These are phyloP conservation scores for Copsychus sechellarum DNA, from an alignment of 2,113 vertebrate species.

Conservation along the genomic window DNA sequence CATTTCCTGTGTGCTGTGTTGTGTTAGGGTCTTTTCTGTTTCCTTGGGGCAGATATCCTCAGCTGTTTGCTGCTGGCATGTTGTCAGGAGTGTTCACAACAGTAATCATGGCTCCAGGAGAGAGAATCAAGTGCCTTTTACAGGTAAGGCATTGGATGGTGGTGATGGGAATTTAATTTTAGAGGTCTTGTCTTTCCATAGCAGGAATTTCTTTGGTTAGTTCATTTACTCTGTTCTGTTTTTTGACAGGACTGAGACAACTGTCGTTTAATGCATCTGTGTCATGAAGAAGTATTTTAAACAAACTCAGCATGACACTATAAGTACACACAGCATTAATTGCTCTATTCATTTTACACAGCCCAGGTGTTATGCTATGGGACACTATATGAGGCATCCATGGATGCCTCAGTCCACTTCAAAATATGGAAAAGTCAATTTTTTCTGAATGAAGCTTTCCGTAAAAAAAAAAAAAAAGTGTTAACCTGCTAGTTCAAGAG, in stretches of 20 bases:
- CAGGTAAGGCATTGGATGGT: constrained; percentile 80
- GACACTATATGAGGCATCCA: background rate
- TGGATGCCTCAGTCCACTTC: background rate
- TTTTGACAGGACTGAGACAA: constrained; percentile 14
- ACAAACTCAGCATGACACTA: background rate
- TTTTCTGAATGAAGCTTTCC: background rate
- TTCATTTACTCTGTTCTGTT: background rate
- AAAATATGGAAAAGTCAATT: background rate
- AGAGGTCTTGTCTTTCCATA: background rate
- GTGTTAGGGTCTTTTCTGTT: constrained; percentile 27
- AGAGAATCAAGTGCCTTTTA: constrained; percentile 96
- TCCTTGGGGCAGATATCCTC: constrained; percentile 84
- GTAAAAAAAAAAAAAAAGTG: background rate
- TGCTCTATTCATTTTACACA: background rate
- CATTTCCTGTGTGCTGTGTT: background rate
- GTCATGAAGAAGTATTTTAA: background rate
- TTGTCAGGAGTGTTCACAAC: constrained; percentile 96
- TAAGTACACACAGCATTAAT: background rate
- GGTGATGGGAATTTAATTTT: background rate
- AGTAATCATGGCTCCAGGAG: constrained; percentile 96
- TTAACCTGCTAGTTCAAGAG: background rate
- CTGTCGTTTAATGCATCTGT: background rate
- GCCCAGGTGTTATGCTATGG: background rate
- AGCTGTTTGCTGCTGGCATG: constrained; percentile 96
- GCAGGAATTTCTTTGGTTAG: background rate